These are phyloP conservation scores for Spodoptera littoralis DNA, from an alignment of 2,888 invertebrate genomes.

Conservation along the genomic window DNA sequence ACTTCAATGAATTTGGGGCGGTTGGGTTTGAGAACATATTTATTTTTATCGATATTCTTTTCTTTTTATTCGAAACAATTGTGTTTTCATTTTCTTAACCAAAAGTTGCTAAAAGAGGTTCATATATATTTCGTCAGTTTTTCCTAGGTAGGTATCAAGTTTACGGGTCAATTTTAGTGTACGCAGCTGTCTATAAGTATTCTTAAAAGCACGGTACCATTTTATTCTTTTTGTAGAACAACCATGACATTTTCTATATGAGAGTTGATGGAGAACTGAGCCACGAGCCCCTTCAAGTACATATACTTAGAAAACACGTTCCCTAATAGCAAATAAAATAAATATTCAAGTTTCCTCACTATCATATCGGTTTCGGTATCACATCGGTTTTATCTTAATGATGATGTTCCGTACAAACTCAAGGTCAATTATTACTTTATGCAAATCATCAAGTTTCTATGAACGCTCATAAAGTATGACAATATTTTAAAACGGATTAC, in stretches of 20 bases:
- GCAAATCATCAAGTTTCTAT: constrained; percentile 55
- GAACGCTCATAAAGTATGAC: constrained; percentile 45
- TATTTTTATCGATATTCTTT: neutral
- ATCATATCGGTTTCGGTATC: constrained; percentile 44
- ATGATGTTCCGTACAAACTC: constrained; percentile 51
- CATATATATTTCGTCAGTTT: too few relatives aligned
- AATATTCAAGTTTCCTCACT: constrained; percentile 30
- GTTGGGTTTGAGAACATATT: neutral
- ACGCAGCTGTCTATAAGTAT: too few relatives aligned
- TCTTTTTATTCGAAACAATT: too few relatives aligned
- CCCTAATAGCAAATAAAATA: constrained; percentile 25
- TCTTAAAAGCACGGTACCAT: too few relatives aligned
- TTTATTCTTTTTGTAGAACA: too few relatives aligned
- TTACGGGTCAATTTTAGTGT: too few relatives aligned
- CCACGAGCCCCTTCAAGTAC: neutral
- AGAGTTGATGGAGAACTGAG: too few relatives aligned
- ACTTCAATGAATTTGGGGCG: neutral
- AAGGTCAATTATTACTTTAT: constrained; percentile 61
- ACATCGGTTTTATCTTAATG: constrained; percentile 44
- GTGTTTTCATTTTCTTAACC: too few relatives aligned
- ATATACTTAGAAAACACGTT: constrained; percentile 26
- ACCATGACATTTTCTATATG: too few relatives aligned
- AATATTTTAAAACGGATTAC: constrained; percentile 50
- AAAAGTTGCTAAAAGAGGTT: too few relatives aligned
- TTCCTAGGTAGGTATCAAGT: too few relatives aligned